Evolutionary conservation across 2,113 vertebrate genomes (phyloP), one percentile per base, ranked within the genome.

Genomic region (Psilopogon haemacephalus): DNA sequence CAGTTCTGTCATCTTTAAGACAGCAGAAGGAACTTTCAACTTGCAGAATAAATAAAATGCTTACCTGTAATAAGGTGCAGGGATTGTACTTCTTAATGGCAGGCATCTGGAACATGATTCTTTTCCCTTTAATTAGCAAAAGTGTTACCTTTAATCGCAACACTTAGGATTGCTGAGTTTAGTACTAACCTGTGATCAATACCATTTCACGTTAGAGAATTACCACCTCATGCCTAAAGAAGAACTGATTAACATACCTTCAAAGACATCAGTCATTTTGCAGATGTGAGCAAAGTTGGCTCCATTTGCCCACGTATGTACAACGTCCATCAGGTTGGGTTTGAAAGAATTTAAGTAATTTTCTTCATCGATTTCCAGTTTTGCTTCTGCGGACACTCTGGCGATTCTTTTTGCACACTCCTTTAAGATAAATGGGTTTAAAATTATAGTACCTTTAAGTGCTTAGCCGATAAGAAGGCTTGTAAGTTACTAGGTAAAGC

Each of bases 181-280:
- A 52, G 46, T 1, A 59, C 3, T 4, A 70, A 50, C 27, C 26
- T 54, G 52, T 54, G 52, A 54, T 54, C 9, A 28, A 28, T 16
- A 54, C 52, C 52, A 54, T 54, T 54, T n/a, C 12, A 12, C 28
- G 4, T 26, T 54, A 70, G 48, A 11, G 23, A 24, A 50, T 50
- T 50, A 50, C 48, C 48, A 50, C 13, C 48, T 50, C 48, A 50
- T 12, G 8, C 48, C 50, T 33, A 30, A 74, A 65, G 78, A 72
- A 32, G 9, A 88, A 23, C 2, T 28, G 24, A 52, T 24, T 21
- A 74, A 33, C 96, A 10, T 97, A 99, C 99, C 99, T 98, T 99
- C 99, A 89, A 99, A 99, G 77, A 99, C 99, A 75, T 99, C 99
- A 0, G 99, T 99, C 99, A 99, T 99, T 96, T 99, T 99, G 98